Conservation (phyloP, 2,797 vertebrate genomes). For the Acrossocheilus wenchowensis region DNA sequence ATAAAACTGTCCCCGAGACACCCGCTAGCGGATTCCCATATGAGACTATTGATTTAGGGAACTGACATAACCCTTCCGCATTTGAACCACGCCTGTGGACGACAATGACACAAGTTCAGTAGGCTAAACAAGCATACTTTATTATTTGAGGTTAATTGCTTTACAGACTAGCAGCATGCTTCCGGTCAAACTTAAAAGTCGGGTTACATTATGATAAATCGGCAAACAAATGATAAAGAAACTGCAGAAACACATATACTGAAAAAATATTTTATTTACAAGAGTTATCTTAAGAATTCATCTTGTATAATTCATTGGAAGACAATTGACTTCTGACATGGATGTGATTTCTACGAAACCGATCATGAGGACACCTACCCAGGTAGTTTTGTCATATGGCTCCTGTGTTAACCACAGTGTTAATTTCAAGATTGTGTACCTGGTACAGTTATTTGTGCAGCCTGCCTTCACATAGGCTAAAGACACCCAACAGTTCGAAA, state of each 20-base stretch:
- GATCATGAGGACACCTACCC: conserved; percentile 39
- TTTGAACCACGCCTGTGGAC: conserved; percentile 53
- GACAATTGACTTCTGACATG: conserved; percentile 51
- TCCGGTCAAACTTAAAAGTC: not conserved
- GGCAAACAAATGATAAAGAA: conserved; percentile 32
- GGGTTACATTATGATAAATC: not conserved
- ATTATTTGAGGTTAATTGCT: conserved; percentile 18
- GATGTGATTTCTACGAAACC: conserved; percentile 46
- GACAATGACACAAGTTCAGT: conserved; percentile 20
- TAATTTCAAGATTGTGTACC: conserved; percentile 35
- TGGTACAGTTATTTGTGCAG: conserved; percentile 43
- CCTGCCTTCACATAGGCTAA: conserved; percentile 32
- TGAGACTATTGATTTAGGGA: not conserved
- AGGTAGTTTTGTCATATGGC: conserved; percentile 47
- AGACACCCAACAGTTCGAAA: conserved; percentile 24
- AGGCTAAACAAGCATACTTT: conserved; percentile 30
- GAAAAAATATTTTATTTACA: conserved; percentile 64
- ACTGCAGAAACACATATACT: conserved; percentile 37
- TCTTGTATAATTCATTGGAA: conserved; percentile 51
- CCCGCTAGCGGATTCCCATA: not conserved
- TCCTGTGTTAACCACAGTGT: conserved; percentile 45
- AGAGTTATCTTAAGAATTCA: conserved; percentile 50
- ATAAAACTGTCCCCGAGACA: not conserved
- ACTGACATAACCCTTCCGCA: conserved; percentile 53
- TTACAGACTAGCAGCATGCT: conserved; percentile 28